A percentile compares a stretch with the other conserved stretches of the same genome.
phyloP scores from a whole-genome alignment of 2,113 vertebrate species.

The Lonchura striata region DNA sequence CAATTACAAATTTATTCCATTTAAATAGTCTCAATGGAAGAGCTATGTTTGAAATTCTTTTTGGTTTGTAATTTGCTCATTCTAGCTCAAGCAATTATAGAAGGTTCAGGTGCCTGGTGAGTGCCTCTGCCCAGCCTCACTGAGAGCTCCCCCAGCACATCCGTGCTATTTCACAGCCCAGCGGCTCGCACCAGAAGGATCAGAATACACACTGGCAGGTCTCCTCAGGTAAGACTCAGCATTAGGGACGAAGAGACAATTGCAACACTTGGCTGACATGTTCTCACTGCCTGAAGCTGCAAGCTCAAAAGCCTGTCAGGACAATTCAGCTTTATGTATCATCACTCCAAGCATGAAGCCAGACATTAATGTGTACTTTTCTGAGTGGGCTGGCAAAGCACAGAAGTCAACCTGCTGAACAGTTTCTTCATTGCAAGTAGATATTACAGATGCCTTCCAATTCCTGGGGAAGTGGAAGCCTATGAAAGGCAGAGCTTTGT shows the following conservation, averaged over 20 bases:
- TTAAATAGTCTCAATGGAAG: neutral
- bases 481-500: neutral
- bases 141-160: neutral
- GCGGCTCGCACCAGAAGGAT: neutral
- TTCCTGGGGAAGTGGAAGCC: neutral
- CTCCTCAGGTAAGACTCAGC: neutral
- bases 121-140: neutral
- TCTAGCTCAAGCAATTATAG: neutral
- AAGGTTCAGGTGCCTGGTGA: neutral
- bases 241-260: neutral
- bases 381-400: conserved; percentile 9
- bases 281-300: conserved; percentile 13
- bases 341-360: neutral
- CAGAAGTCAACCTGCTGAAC: neutral
- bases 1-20: neutral
- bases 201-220: neutral
- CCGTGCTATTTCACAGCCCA: neutral
- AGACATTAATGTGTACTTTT: neutral
- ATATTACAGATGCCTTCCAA: neutral
- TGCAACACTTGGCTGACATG: neutral
- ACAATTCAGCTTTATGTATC: neutral
- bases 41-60: neutral
- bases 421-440: neutral
- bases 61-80: neutral
- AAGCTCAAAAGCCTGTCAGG: conserved; percentile 32